Base-by-base conservation (phyloP, 2,797 vertebrate genomes). In the Paratrypauchen microcephalus region DNA sequence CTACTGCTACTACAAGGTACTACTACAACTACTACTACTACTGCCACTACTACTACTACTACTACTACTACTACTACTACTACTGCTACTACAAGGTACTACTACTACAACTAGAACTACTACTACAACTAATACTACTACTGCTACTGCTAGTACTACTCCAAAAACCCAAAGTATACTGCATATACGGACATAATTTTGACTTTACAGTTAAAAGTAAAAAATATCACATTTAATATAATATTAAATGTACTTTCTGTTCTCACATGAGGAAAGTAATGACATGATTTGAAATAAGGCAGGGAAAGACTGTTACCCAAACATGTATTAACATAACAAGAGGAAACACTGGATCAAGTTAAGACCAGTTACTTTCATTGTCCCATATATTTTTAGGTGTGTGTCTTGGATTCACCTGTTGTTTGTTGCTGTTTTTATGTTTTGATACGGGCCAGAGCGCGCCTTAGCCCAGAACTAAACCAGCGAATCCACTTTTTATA, bases 381-480 rank as follows among this genome's bases (percentile, higher is more conserved):
- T 19, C 23, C 4, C 24, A 5, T 4, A 45, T 18, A 11, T 16
- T 19, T 24, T 19, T 28, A 4, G 2, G 62, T 24, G 16, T 66
- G n/a, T 60, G 23, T 52, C 18, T 13, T 55, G 47, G 55, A 50
- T 32, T 72, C 58, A 65, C 71, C 77, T 55, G 60, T 47, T 18
- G 65, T 70, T 68, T 68, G 36, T 3, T 13, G 36, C 26, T 32
- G 55, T 65, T 24, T 71, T 24, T 26, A 12, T 60, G 64, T 19
- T 18, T 2, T 5, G 62, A 30, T 18, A 16, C 1, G 45, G 2
- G 26, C 6, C 63, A 50, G 30, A n/a, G 11, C n/a, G 26, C 9
- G 24, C 21, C 24, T 21, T 65, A 19, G 8, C 63, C 59, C 9
- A 4, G 24, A 47, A 50, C 23, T 28, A 23, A 63, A 65, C 63